A percentile compares a stretch with the other conserved stretches of the same genome.
phyloP scores from a whole-genome alignment of 2,113 vertebrate species.

The Silurus meridionalis region DNA sequence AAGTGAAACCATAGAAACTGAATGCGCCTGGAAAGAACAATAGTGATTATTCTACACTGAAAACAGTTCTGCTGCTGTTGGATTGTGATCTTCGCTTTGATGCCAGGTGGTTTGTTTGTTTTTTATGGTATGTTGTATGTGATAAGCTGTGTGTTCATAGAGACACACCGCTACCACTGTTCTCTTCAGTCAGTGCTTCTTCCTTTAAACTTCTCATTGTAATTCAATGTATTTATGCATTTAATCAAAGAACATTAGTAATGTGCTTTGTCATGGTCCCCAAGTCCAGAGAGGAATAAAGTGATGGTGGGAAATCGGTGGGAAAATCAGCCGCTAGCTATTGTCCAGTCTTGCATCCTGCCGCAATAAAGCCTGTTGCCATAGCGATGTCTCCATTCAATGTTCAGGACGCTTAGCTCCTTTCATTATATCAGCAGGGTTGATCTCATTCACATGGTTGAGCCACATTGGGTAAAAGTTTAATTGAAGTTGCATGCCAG shows the following conservation, averaged over 20 bases:
- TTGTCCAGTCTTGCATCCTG: slow-evolving; percentile 46
- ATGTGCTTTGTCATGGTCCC: slow-evolving; percentile 23
- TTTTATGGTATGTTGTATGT: background rate
- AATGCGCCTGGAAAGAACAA: background rate
- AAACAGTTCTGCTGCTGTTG: background rate
- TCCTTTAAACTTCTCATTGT: background rate
- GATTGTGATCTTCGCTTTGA: background rate
- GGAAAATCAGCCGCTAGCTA: slow-evolving; percentile 40
- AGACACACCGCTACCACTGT: background rate
- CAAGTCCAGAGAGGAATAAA: background rate
- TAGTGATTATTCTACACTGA: background rate
- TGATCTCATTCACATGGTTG: slow-evolving; percentile 19
- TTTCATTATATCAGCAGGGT: slow-evolving; percentile 19
- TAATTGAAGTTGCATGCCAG: background rate
- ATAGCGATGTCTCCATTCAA: slow-evolving; percentile 29
- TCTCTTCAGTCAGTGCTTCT: background rate
- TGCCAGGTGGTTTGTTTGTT: background rate
- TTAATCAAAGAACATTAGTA: background rate
- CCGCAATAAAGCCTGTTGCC: slow-evolving; percentile 37
- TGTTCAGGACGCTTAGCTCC: slow-evolving; percentile 2
- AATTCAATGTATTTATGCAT: background rate
- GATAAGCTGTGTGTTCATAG: background rate
- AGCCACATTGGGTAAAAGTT: background rate
- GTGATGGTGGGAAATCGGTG: slow-evolving; percentile 33
- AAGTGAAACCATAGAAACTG: slow-evolving; percentile 3